phyloP scores from a whole-genome alignment of 2,113 vertebrate species.

The Pelmatolapia mariae region DNA sequence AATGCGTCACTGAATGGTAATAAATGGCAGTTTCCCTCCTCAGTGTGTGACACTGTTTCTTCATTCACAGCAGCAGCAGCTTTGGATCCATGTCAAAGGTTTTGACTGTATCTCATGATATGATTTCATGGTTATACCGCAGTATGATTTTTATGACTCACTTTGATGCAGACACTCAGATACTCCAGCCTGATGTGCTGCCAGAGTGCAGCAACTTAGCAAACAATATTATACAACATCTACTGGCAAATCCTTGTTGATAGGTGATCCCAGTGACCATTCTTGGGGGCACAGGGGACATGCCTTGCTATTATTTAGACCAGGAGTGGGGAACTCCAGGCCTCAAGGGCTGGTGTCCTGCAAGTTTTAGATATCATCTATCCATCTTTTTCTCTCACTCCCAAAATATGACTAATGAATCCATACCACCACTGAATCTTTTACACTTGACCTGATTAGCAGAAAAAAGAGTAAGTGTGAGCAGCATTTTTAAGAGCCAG shows the following conservation, averaged over 20 bases:
- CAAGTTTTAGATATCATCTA: neutral
- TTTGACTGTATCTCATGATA: neutral
- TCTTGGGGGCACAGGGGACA: neutral
- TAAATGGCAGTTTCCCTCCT: conserved; percentile 8
- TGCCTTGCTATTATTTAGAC: neutral
- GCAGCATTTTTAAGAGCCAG: neutral
- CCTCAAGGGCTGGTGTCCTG: neutral
- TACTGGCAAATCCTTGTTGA: neutral
- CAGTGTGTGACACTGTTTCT: neutral
- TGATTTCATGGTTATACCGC: neutral
- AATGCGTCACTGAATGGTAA: conserved; percentile 8
- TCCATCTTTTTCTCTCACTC: neutral
- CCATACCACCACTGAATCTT: neutral
- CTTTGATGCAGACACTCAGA: neutral
- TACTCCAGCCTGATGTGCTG: neutral
- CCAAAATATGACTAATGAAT: neutral
- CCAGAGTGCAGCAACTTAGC: neutral
- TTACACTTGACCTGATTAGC: neutral
- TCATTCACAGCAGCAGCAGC: conserved; percentile 9
- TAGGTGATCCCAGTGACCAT: neutral
- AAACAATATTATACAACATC: neutral
- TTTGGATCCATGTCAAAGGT: neutral
- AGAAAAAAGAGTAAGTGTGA: neutral
- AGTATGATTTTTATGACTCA: conserved; percentile 20
- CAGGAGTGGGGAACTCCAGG: neutral